A percentile compares a stretch with the other conserved stretches of the same genome.
Conservation (phyloP, 2,113 vertebrate species). For the Meleagris gallopavo region DNA sequence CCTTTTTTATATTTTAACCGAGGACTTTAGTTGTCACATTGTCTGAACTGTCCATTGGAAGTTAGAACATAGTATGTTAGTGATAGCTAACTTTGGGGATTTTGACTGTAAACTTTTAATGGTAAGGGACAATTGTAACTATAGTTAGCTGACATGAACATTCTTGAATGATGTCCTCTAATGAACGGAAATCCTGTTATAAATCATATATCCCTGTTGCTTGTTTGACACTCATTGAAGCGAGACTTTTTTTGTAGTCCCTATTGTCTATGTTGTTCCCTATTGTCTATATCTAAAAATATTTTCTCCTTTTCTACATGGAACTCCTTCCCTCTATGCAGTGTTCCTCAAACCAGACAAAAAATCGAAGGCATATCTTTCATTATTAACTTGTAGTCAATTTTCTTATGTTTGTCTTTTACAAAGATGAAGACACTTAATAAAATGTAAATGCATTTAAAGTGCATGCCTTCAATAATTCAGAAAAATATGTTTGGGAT, state of each 20-base stretch:
- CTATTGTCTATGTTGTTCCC: neutral
- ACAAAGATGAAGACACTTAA: neutral
- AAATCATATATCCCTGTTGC: neutral
- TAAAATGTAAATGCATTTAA: neutral
- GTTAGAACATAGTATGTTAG: fast-evolving
- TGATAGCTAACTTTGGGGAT: neutral
- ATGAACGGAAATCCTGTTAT: neutral
- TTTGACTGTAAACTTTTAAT: neutral
- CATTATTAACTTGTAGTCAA: neutral
- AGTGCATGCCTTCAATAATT: neutral
- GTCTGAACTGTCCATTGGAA: neutral
- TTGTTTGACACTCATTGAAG: neutral
- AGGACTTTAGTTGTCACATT: neutral
- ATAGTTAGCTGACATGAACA: neutral
- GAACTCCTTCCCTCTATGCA: neutral
- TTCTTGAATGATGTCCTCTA: neutral
- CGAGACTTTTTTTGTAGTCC: neutral
- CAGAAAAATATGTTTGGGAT: neutral
- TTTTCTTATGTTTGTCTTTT: neutral
- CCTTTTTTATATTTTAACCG: neutral
- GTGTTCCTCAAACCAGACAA: neutral
- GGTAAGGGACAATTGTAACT: neutral
- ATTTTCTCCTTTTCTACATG: neutral
- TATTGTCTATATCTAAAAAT: neutral
- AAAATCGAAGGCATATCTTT: neutral